Conservation (phyloP, 2,797 vertebrate species). For the Sphaeramia orbicularis region DNA sequence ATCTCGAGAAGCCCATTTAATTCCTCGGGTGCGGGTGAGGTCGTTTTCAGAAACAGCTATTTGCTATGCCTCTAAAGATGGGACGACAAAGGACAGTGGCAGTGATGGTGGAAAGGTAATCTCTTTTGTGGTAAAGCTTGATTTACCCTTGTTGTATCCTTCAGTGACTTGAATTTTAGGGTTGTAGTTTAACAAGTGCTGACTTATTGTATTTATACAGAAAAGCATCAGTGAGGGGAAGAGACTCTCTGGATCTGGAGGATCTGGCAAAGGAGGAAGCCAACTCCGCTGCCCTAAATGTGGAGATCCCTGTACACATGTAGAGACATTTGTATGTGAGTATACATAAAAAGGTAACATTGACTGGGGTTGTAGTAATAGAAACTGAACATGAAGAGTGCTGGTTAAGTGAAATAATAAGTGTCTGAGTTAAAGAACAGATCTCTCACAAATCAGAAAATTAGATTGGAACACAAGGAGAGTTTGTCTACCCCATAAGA, state of each 20-base stretch:
- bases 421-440: too few species aligned
- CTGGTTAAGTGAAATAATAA: too few species aligned
- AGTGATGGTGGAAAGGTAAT: conserved; percentile 93
- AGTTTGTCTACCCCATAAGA: too few species aligned
- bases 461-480: too few species aligned
- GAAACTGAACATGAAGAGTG: too few species aligned
- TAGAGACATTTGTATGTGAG: conserved; percentile 99
- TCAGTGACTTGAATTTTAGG: not conserved
- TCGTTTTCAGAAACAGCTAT: conserved; percentile 90
- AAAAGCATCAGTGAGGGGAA: conserved; percentile 90
- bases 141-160: not conserved
- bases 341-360: conserved; percentile 48
- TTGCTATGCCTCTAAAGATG: conserved; percentile 94
- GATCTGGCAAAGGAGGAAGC: conserved; percentile 94
- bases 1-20: conserved; percentile 85
- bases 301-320: conserved; percentile 96
- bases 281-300: conserved; percentile 97
- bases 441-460: too few species aligned
- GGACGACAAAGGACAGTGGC: conserved; percentile 89
- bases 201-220: conserved; percentile 71
- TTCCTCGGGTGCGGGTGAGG: conserved; percentile 84
- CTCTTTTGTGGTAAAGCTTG: not conserved
- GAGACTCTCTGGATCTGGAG: conserved; percentile 90
- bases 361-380: too few species aligned
- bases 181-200: conserved; percentile 6